Evolutionary conservation across 2,888 invertebrate species (phyloP), one percentile per base, ranked within the genome.

Genomic region (Folsomia manolachei): DNA sequence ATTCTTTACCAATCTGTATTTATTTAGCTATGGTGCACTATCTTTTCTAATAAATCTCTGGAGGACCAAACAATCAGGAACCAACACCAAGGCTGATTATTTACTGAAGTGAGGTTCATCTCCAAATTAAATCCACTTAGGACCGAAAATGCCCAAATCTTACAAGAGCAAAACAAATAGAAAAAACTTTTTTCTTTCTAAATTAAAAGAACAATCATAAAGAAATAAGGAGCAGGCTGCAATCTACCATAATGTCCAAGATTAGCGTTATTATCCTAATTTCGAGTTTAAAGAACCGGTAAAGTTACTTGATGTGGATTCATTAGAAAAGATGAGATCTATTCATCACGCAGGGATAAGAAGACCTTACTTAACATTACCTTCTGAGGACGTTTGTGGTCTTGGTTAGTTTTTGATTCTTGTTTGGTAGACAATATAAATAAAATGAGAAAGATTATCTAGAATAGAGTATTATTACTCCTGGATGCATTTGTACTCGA

Each of bases 21-120:
- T 52, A 24, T 66, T 66, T 66, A 9, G 65, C 65, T 52, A 9
- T n/a, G 27, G 25, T 64, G n/a, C 51, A 56, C n/a, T 56, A 56
- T 56, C 56, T 7, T n/a, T 56, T 14, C 39, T 14, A 39, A 39
- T 39, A 39, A 56, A 66, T 66, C 65, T 66, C 65, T 11, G 24
- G 52, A 66, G n/a, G n/a, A n/a, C n/a, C 65, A 23, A 14, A 66
- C 52, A 18, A 14, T 4, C 19, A 56, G 56, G 7, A n/a, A n/a
- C n/a, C n/a, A n/a, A n/a, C n/a, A n/a, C n/a, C n/a, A n/a, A n/a
- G n/a, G n/a, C n/a, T n/a, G n/a, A n/a, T n/a, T n/a, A n/a, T n/a
- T n/a, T n/a, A n/a, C n/a, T 14, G 39, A 39, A 4, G 39, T 39
- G 39, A 39, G 14, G 39, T 39, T 4, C 4, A 39, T 39, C 7